These are phyloP conservation scores for Poecile atricapillus DNA, from an alignment of 2,113 vertebrate genomes.

Conservation along the genomic window DNA sequence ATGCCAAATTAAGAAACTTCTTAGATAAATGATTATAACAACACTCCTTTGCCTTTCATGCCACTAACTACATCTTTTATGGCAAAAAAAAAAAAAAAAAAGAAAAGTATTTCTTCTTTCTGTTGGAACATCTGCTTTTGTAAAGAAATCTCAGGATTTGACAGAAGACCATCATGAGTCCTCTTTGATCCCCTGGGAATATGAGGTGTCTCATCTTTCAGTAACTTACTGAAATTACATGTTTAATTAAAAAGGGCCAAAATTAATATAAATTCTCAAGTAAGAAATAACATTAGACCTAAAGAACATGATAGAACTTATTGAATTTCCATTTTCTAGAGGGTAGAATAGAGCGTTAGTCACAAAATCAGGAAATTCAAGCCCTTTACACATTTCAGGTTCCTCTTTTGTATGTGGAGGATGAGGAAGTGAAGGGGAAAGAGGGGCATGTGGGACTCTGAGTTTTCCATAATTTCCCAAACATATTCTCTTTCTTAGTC, in stretches of 20 bases:
- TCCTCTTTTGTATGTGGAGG: accelerated
- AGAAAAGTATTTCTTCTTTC: not conserved
- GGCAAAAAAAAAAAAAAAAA: not conserved
- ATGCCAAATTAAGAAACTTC: not conserved
- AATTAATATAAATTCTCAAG: not conserved
- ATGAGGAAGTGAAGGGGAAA: not conserved
- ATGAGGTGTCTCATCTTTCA: not conserved
- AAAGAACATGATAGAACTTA: not conserved
- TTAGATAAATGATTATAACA: not conserved
- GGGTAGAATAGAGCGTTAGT: not conserved
- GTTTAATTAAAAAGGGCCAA: not conserved
- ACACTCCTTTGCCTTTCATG: not conserved
- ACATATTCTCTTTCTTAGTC: not conserved
- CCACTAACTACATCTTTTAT: not conserved
- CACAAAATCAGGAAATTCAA: not conserved
- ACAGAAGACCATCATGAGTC: not conserved
- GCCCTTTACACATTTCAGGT: not conserved
- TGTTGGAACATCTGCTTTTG: not conserved
- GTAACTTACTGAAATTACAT: not conserved
- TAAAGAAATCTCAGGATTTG: not conserved
- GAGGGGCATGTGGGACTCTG: accelerated
- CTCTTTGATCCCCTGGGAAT: not conserved
- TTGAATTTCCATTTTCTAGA: not conserved
- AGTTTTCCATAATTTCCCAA: not conserved
- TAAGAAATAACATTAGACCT: not conserved